A percentile compares a stretch with the other conserved stretches of the same genome.
Evolutionary conservation across 2,888 invertebrate genomes (phyloP).

Genomic region (Leucophenga maculata): DNA sequence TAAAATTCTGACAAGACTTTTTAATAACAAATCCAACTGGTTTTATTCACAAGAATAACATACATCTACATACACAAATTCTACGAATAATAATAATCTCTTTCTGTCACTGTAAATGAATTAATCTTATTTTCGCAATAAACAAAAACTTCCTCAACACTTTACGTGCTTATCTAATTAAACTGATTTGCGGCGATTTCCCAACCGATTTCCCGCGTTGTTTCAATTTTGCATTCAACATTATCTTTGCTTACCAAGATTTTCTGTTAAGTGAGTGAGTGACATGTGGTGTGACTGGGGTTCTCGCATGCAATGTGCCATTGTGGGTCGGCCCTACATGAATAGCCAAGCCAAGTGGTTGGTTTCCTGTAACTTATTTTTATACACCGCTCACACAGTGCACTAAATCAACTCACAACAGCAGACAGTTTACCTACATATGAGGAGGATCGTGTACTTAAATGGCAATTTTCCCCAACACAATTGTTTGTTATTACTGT

Average conservation of each 20-base stretch:
- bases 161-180: conserved; percentile 18
- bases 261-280: not conserved
- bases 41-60: no score
- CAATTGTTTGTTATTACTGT: not conserved
- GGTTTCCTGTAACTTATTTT: conserved; percentile 4
- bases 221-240: not conserved
- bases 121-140: conserved; percentile 14
- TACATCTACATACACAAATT: no score
- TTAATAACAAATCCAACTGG: no score
- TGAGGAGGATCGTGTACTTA: not conserved
- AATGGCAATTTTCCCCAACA: conserved; percentile 8
- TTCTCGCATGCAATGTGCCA: not conserved
- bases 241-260: conserved; percentile 7
- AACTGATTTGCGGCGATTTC: conserved; percentile 1
- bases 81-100: not conserved
- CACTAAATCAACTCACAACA: not conserved
- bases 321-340: not conserved
- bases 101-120: not conserved
- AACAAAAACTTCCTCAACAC: conserved; percentile 8
- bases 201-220: not conserved
- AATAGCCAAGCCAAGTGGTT: no score
- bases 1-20: no score
- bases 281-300: not conserved
- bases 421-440: not conserved
- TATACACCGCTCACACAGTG: not conserved